These are phyloP conservation scores for Cinclus cinclus DNA, from an alignment of 2,113 vertebrate genomes.

Conservation along the genomic window DNA sequence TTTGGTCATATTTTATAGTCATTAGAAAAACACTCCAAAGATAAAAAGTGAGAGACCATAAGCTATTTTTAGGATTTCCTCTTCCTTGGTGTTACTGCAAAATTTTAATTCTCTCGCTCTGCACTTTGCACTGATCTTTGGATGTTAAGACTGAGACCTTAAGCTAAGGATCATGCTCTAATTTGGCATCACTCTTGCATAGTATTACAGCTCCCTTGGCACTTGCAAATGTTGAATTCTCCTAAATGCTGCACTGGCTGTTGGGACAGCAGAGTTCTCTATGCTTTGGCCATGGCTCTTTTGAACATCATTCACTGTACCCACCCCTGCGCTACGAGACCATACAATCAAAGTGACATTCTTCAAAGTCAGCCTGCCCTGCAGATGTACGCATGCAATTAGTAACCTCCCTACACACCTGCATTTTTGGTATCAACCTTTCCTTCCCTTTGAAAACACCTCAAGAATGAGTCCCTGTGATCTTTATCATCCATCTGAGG, in stretches of 20 bases:
- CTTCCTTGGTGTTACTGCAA: not conserved
- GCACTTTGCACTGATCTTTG: conserved; percentile 11
- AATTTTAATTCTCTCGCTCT: not conserved
- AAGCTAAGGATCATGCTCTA: not conserved
- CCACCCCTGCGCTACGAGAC: not conserved
- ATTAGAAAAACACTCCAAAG: not conserved
- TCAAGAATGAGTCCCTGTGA: not conserved
- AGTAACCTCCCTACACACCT: not conserved
- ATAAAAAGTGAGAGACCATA: not conserved
- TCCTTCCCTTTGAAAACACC: not conserved
- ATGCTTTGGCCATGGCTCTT: not conserved
- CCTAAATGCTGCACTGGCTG: not conserved
- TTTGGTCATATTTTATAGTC: not conserved
- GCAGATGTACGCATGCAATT: not conserved
- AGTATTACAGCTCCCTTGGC: not conserved
- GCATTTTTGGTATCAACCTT: not conserved
- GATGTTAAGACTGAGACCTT: not conserved
- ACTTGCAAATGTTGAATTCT: not conserved
- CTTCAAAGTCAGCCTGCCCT: not conserved
- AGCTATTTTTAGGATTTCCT: not conserved
- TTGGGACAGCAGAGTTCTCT: not conserved
- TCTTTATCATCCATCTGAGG: not conserved
- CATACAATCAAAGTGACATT: not conserved
- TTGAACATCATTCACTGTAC: not conserved
- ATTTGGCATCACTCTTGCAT: not conserved